phyloP scores from a whole-genome alignment of 2,888 invertebrate species.

The Oxyteleia sp. region DNA sequence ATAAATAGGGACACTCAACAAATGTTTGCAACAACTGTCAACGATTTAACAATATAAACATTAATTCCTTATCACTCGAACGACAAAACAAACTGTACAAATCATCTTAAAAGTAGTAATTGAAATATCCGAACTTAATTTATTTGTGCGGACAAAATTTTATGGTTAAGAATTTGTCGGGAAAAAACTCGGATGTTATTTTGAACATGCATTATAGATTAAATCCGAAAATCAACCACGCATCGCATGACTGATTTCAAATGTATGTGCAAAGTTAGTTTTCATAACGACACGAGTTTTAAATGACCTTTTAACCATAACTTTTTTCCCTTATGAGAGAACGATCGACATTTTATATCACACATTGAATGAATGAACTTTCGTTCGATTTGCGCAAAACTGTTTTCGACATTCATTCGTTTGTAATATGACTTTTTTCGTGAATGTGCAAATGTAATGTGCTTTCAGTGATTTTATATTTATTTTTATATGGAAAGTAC shows the following conservation, averaged over 20 bases:
- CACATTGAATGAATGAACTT: slow-evolving; percentile 57
- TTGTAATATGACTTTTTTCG: slow-evolving; percentile 55
- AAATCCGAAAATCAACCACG: slow-evolving; percentile 6
- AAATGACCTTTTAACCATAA: slow-evolving; percentile 28
- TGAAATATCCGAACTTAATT: not conserved
- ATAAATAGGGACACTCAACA: slow-evolving; percentile 39
- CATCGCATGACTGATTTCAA: slow-evolving; percentile 6
- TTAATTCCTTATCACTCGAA: not conserved
- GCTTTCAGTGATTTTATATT: slow-evolving; percentile 70
- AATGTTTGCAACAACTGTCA: slow-evolving; percentile 34
- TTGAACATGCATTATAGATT: not conserved
- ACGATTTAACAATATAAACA: slow-evolving; percentile 39
- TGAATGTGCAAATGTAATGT: slow-evolving; percentile 74
- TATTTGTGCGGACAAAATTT: slow-evolving; percentile 6
- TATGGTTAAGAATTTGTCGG: slow-evolving; percentile 21
- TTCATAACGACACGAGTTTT: not conserved
- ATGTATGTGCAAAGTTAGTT: slow-evolving; percentile 11
- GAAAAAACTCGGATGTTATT: too few relatives aligned
- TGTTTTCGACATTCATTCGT: slow-evolving; percentile 55
- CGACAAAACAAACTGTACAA: not conserved
- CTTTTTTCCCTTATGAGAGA: slow-evolving; percentile 37
- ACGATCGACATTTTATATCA: slow-evolving; percentile 49
- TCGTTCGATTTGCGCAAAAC: slow-evolving; percentile 25
- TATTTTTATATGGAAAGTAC: slow-evolving; percentile 65
- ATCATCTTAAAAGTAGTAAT: not conserved